These are phyloP conservation scores for Plusia festucae DNA, from an alignment of 2,888 invertebrate genomes.

Conservation along the genomic window DNA sequence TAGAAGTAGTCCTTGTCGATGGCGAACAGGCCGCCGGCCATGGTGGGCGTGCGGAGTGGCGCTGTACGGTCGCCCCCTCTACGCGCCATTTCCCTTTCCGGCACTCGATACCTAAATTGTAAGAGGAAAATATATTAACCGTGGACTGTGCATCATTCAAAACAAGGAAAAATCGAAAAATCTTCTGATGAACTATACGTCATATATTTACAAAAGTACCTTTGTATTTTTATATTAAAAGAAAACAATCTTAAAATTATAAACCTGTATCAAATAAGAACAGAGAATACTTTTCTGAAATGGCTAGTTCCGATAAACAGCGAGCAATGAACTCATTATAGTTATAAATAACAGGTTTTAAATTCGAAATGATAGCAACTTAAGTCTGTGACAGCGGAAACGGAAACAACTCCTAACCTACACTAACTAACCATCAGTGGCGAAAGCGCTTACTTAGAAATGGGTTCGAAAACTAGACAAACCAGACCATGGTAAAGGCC, in stretches of 20 bases:
- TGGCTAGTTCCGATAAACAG: neutral
- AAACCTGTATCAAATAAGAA: neutral
- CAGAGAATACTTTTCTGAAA: neutral
- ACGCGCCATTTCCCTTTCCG: constrained; percentile 98
- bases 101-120: constrained; percentile 95
- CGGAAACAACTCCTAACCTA: constrained; percentile 2
- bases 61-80: constrained; percentile 97
- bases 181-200: no score
- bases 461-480: neutral
- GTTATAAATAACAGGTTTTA: neutral
- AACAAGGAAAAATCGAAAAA: neutral
- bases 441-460: neutral
- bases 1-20: constrained; percentile 99
- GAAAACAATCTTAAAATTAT: no score
- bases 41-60: constrained; percentile 98
- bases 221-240: no score
- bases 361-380: neutral
- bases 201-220: no score
- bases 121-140: constrained; percentile 66
- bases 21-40: constrained; percentile 99
- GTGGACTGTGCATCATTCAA: neutral
- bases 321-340: neutral
- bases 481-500: neutral
- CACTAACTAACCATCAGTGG: neutral
- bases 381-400: neutral